phyloP scores from a whole-genome alignment of 1,140 invertebrate species.

The Brachystomella parvula region DNA sequence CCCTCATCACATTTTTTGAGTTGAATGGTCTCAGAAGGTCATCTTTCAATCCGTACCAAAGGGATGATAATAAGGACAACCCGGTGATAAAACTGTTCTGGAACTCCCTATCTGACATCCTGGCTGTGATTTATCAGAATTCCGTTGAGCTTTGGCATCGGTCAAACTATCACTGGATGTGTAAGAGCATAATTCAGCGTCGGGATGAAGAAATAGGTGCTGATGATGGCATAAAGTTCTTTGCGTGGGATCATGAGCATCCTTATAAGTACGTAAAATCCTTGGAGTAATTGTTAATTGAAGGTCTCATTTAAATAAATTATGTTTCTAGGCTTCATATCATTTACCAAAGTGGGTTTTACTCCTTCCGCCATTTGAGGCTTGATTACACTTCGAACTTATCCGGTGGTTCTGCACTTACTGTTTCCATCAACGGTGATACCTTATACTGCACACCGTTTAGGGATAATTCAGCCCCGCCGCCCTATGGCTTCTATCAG shows the following conservation, averaged over 20 bases:
- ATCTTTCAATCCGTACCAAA: constrained; percentile 27
- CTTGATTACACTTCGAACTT: constrained; percentile 16
- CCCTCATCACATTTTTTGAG: constrained; percentile 30
- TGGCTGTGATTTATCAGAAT: constrained; percentile 20
- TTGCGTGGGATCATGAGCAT: constrained; percentile 26
- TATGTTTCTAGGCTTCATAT: constrained; percentile 26
- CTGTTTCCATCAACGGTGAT: constrained; percentile 30
- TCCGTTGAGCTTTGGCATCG: constrained; percentile 33
- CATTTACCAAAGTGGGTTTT: constrained; percentile 18
- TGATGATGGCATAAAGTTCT: not conserved
- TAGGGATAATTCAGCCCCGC: constrained; percentile 32
- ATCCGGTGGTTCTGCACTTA: constrained; percentile 25
- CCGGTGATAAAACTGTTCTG: constrained; percentile 19
- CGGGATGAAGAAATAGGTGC: not conserved
- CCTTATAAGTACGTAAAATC: constrained; percentile 24
- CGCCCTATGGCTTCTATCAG: constrained; percentile 26
- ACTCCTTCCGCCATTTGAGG: constrained; percentile 22
- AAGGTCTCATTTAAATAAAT: not conserved
- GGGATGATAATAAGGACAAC: constrained; percentile 19
- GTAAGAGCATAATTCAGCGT: constrained; percentile 18
- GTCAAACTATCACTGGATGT: constrained; percentile 37
- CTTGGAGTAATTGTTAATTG: constrained; percentile 2
- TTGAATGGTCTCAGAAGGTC: constrained; percentile 34
- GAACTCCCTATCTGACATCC: constrained; percentile 31
- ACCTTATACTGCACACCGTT: constrained; percentile 33